Evolutionary conservation across 1,140 invertebrate species (phyloP), one percentile per base, ranked within the genome.

Genomic region (Drosophila sproati): DNA sequence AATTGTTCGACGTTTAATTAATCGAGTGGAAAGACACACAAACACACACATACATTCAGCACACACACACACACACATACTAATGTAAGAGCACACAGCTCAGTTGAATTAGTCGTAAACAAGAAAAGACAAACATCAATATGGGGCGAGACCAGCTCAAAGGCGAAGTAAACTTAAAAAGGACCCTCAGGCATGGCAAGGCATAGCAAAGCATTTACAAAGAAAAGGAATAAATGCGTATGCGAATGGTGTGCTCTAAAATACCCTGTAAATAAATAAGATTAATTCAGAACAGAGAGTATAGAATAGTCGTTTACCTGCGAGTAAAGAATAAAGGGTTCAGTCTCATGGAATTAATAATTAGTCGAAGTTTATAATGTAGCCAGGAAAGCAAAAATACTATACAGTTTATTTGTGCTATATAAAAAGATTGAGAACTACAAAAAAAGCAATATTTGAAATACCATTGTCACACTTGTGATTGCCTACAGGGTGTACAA

Each of bases 11-110:
- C 76, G 60, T 77, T 87, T 85, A 82, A 86, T 86, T 87, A 86
- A 79, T 87, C 68, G 76, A 82, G 79, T 87, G 82, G 83, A 86
- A 86, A 78, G 54, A 50, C 59, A 45, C 41, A 57, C 70, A 72
- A 48, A 32, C 8, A 8, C 2, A 60, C 12, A 48, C 7, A 43
- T 3, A 20, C 5, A 35, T 2, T 3, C 39, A 63, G 28, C 34
- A 71, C 45, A 59, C 7, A 59, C 34, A 51, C 43, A 47, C 12
- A 20, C 4, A 60, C 20, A 20, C 20, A 20, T 20, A 20, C 20
- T 20, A 20, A 20, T 20, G 20, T 20, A 20, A 20, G 20, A 20
- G 20, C 43, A 52, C 32, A 34, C 4, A 62, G 45, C 68, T 82
- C 51, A 62, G 51, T 64, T 54, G 66, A 82, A 71, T 78, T 82